A percentile compares a stretch with the other conserved stretches of the same genome.
These are phyloP conservation scores for Parotia lawesii DNA, from an alignment of 2,113 vertebrate genomes.

Conservation along the genomic window DNA sequence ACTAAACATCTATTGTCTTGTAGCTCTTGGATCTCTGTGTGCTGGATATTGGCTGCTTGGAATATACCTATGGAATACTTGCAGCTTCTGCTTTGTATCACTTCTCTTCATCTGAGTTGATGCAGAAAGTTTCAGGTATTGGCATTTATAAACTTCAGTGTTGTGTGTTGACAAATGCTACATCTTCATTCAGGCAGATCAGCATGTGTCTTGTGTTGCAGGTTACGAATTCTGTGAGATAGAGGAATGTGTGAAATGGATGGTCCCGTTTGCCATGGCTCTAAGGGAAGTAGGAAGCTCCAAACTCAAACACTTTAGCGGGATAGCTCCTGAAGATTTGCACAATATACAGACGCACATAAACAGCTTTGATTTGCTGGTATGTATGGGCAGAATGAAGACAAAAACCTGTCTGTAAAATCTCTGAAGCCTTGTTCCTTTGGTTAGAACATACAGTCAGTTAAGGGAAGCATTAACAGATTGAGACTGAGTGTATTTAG, in stretches of 20 bases:
- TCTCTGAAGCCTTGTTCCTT: neutral
- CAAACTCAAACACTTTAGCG: slow-evolving; percentile 82
- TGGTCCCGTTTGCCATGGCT: slow-evolving; percentile 91
- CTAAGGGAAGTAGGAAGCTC: slow-evolving; percentile 82
- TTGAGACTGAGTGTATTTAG: neutral
- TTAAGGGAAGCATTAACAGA: neutral
- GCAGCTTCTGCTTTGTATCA: slow-evolving; percentile 95
- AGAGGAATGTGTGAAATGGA: slow-evolving; percentile 89
- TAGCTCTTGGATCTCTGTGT: slow-evolving; percentile 92
- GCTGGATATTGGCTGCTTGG: slow-evolving; percentile 86
- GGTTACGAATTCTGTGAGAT: slow-evolving; percentile 87
- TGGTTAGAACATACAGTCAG: neutral
- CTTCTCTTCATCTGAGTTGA: slow-evolving; percentile 89
- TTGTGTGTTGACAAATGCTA: neutral
- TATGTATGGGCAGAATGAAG: slow-evolving; percentile 54
- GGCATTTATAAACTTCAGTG: neutral
- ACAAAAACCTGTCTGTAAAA: neutral
- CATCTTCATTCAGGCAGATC: neutral
- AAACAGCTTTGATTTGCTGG: slow-evolving; percentile 87
- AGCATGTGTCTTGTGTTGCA: slow-evolving; percentile 16
- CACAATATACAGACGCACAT: slow-evolving; percentile 95
- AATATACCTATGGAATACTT: slow-evolving; percentile 85
- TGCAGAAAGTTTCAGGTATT: slow-evolving; percentile 91
- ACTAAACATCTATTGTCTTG: neutral
- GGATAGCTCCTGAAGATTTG: slow-evolving; percentile 80